Conservation (phyloP, 2,113 vertebrate genomes). For the Microcebus murinus region DNA sequence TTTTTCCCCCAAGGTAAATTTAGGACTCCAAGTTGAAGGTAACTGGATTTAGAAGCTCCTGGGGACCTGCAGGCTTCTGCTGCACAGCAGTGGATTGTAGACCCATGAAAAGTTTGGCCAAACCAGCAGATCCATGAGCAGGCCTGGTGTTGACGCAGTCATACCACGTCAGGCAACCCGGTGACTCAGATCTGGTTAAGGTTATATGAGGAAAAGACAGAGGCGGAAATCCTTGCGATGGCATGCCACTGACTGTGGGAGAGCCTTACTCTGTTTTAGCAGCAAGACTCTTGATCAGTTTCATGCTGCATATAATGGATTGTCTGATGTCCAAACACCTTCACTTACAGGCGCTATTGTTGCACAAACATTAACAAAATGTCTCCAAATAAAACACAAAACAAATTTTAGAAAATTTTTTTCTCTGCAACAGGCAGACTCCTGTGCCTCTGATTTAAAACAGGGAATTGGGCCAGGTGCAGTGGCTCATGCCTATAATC, state of each 20-base stretch:
- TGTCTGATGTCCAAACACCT: background rate
- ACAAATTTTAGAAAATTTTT: background rate
- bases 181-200: background rate
- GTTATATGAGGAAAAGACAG: background rate
- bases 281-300: background rate
- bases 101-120: background rate
- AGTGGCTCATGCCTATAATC: no score
- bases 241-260: background rate
- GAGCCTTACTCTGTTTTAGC: background rate
- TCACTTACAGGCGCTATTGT: background rate
- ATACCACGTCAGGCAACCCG: background rate
- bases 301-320: background rate
- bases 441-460: conserved; percentile 22
- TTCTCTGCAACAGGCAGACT: background rate
- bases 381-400: background rate
- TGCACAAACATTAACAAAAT: conserved; percentile 50
- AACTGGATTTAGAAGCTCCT: background rate
- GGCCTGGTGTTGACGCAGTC: background rate
- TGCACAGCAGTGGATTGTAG: no score
- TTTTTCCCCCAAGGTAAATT: background rate
- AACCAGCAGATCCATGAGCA: background rate
- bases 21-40: background rate
- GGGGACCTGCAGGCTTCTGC: background rate
- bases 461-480: background rate
- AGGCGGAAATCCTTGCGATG: background rate